Evolutionary conservation across 2,113 vertebrate genomes (phyloP).

Genomic region (Trichomycterus rosablanca): DNA sequence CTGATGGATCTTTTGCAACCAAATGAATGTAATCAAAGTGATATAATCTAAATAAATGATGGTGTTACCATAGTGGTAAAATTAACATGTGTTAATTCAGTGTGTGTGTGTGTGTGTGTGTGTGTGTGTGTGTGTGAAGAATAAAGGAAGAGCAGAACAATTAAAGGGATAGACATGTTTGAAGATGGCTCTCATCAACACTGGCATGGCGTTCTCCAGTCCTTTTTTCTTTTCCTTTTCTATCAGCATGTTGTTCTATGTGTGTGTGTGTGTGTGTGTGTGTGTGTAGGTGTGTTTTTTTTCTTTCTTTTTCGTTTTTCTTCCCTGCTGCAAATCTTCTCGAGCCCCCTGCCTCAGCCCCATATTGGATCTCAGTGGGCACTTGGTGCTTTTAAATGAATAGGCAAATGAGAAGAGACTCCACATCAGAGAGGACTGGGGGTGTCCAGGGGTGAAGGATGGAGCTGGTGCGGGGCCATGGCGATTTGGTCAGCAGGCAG

Average conservation of each 20-base stretch:
- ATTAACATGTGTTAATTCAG: no score
- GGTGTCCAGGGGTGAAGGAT: slow-evolving; percentile 33
- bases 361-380: slow-evolving; percentile 79
- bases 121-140: neutral
- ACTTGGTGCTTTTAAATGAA: slow-evolving; percentile 74
- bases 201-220: slow-evolving; percentile 52
- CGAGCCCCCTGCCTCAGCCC: slow-evolving; percentile 67
- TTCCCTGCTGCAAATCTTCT: slow-evolving; percentile 65
- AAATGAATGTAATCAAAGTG: no score
- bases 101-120: slow-evolving; percentile 9
- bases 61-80: no score
- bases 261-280: no score
- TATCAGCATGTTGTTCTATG: slow-evolving; percentile 19
- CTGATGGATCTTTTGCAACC: no score
- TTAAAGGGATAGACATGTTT: slow-evolving; percentile 46
- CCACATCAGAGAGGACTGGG: slow-evolving; percentile 22
- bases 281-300: no score
- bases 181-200: slow-evolving; percentile 54
- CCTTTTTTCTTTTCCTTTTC: slow-evolving; percentile 37
- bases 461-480: slow-evolving; percentile 54
- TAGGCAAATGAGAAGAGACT: slow-evolving; percentile 68
- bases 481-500: slow-evolving; percentile 61
- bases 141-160: slow-evolving; percentile 18
- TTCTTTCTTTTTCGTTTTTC: slow-evolving; percentile 46
- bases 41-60: no score